Conservation (phyloP, 2,888 invertebrate species). For the Nasonovia ribisnigri region DNA sequence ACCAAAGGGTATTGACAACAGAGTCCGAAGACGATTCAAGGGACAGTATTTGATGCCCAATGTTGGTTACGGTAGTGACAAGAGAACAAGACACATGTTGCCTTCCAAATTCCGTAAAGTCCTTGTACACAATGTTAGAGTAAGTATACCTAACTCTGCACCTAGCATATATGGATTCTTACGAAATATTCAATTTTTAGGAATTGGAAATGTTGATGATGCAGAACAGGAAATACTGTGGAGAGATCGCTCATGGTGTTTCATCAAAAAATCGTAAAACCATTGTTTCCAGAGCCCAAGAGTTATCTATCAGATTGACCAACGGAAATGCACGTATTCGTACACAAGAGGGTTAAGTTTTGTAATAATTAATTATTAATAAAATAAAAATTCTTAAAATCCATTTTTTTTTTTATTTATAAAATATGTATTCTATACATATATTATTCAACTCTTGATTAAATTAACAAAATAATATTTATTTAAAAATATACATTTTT, state of each 20-base stretch:
- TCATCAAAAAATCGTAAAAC: conserved; percentile 97
- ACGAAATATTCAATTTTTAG: conserved; percentile 71
- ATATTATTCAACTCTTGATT: neutral
- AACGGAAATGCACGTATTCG: conserved; percentile 96
- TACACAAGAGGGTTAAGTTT: conserved; percentile 82
- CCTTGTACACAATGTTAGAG: conserved; percentile 87
- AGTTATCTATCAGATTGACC: conserved; percentile 94
- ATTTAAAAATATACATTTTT: conserved; percentile 11
- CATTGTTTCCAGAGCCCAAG: conserved; percentile 97
- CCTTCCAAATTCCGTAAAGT: conserved; percentile 99
- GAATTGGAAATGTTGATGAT: conserved; percentile 98
- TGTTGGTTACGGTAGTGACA: conserved; percentile 98
- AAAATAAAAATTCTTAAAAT: conserved; percentile 78
- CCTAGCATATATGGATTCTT: neutral
- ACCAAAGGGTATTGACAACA: conserved; percentile 99
- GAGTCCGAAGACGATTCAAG: conserved; percentile 98
- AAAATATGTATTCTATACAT: neutral
- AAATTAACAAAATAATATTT: conserved; percentile 27
- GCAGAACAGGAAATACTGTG: conserved; percentile 98
- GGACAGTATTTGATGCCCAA: conserved; percentile 99
- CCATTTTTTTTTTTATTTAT: conserved; percentile 25
- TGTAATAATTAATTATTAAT: conserved; percentile 72
- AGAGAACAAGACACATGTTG: conserved; percentile 95
- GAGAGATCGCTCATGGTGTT: conserved; percentile 97
- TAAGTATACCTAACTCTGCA: conserved; percentile 70